A percentile compares a stretch with the other conserved stretches of the same genome.
Evolutionary conservation across 2,797 vertebrate genomes (phyloP).

Genomic region (Melanotaenia parkinsoni): DNA sequence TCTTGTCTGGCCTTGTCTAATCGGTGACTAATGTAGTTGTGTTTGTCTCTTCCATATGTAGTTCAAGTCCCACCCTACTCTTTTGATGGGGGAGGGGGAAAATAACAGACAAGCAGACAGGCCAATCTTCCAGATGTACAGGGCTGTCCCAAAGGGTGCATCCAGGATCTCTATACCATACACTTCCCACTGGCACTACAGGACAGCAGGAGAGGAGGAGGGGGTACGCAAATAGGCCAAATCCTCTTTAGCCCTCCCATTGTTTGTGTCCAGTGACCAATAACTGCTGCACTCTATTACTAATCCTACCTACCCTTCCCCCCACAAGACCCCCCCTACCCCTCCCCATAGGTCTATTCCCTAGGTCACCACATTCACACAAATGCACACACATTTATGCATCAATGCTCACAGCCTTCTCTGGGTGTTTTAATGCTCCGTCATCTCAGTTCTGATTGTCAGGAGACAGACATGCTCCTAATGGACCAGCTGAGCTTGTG

Average conservation of each 20-base stretch:
- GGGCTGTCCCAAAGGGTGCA: conserved; percentile 62
- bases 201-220: conserved; percentile 70
- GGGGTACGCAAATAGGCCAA: conserved; percentile 67
- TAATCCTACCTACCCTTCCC: conserved; percentile 79
- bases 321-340: conserved; percentile 58
- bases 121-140: conserved; percentile 77
- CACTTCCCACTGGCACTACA: conserved; percentile 60
- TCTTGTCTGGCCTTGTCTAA: conserved; percentile 39
- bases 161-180: conserved; percentile 58
- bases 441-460: conserved; percentile 82
- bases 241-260: conserved; percentile 83
- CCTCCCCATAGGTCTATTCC: conserved; percentile 64
- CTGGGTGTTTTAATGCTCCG: conserved; percentile 79
- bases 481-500: conserved; percentile 84
- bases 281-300: conserved; percentile 79
- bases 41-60: conserved; percentile 68
- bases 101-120: conserved; percentile 63
- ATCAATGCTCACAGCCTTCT: conserved; percentile 71
- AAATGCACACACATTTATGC: conserved; percentile 61
- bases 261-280: conserved; percentile 85
- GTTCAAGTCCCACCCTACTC: conserved; percentile 61
- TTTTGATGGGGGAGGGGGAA: conserved; percentile 41
- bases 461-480: conserved; percentile 78
- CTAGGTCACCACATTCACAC: conserved; percentile 66
- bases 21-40: conserved; percentile 49